A percentile compares a stretch with the other conserved stretches of the same genome.
These are phyloP conservation scores for Carpatolechia fugitivella DNA, from an alignment of 2,888 invertebrate species.

Conservation along the genomic window DNA sequence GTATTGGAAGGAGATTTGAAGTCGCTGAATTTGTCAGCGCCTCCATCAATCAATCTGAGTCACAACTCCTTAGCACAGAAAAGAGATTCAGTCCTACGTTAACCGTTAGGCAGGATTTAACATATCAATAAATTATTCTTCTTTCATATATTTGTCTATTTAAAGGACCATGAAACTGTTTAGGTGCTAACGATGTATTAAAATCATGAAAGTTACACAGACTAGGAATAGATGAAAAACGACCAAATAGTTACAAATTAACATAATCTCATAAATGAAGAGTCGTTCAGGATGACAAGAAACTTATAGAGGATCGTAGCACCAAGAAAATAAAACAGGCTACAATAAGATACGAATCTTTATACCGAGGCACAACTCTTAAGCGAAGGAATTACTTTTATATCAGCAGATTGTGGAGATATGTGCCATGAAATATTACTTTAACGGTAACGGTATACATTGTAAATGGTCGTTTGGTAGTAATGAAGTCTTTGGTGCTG, in stretches of 20 bases:
- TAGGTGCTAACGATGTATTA: too few species aligned
- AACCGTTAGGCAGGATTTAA: background rate
- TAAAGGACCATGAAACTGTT: too few species aligned
- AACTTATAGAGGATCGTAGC: too few species aligned
- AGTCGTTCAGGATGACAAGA: too few species aligned
- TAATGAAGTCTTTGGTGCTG: conserved; percentile 35
- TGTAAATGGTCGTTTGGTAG: conserved; percentile 23
- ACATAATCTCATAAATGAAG: too few species aligned
- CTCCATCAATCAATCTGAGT: conserved; percentile 67
- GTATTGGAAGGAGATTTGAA: conserved; percentile 44
- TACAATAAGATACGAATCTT: background rate
- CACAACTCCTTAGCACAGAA: conserved; percentile 15
- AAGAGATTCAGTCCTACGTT: background rate
- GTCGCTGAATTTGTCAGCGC: conserved; percentile 61
- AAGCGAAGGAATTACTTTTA: conserved; percentile 64
- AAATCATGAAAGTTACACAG: too few species aligned
- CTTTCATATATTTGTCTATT: too few species aligned
- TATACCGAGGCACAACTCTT: conserved; percentile 42
- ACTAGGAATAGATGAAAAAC: too few species aligned
- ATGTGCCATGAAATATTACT: conserved; percentile 60
- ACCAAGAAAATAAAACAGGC: background rate
- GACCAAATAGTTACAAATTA: too few species aligned
- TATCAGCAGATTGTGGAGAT: conserved; percentile 62
- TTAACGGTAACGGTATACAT: conserved; percentile 33
- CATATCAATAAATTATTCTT: background rate